Percentiles rank a stretch among this genome's conserved stretches.
Conservation (phyloP, 1,140 invertebrate species). For the Neodiprion virginianus region DNA sequence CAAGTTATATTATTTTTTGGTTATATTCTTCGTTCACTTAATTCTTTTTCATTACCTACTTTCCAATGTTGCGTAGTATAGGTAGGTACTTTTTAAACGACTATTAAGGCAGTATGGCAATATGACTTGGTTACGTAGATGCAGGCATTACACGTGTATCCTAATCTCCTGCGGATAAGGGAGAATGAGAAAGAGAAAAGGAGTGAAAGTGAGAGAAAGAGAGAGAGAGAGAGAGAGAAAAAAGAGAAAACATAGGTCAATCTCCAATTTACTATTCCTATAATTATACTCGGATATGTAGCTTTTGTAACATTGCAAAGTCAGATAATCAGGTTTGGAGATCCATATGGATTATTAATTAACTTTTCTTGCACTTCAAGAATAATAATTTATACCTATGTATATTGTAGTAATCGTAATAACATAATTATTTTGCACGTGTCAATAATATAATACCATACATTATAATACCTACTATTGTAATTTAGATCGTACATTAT, state of each 20-base stretch:
- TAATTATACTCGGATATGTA: not conserved
- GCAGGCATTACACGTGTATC: constrained; percentile 4
- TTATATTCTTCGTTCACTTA: constrained; percentile 3
- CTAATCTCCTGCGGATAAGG: not conserved
- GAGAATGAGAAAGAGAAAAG: not conserved
- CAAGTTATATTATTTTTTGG: constrained; percentile 4
- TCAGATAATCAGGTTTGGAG: not conserved
- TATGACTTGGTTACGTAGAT: constrained; percentile 40
- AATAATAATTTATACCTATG: too few relatives aligned
- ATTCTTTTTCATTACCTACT: constrained; percentile 11
- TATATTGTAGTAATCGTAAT: too few relatives aligned
- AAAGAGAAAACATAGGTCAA: not conserved
- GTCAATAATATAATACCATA: too few relatives aligned
- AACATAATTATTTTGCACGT: too few relatives aligned
- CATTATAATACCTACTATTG: too few relatives aligned
- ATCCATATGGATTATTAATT: too few relatives aligned
- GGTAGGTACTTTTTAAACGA: constrained; percentile 37
- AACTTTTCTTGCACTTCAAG: too few relatives aligned
- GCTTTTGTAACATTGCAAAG: not conserved
- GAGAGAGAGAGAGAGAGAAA: not conserved
- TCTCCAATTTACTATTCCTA: not conserved
- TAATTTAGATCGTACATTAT: too few relatives aligned
- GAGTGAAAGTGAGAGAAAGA: too few relatives aligned
- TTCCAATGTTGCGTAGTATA: too few relatives aligned
- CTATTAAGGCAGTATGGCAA: constrained; percentile 57